These are phyloP conservation scores for Eubasilissa splendida DNA, from an alignment of 2,888 invertebrate species.

Conservation along the genomic window DNA sequence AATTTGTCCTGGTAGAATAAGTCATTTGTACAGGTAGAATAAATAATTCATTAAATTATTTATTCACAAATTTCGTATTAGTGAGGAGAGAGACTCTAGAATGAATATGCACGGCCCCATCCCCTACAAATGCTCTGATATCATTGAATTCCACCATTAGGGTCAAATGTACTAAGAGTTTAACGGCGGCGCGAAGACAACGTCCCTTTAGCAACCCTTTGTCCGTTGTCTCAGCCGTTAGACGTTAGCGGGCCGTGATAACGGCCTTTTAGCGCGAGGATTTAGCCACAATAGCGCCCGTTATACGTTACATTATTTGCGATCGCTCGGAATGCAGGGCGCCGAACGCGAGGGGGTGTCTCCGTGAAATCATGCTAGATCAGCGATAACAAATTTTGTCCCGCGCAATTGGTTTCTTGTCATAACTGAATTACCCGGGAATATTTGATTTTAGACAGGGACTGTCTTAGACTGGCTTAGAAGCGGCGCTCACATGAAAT, in stretches of 20 bases:
- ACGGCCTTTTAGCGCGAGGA: conserved; percentile 47
- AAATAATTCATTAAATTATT: too few relatives aligned
- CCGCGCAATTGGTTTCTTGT: not conserved
- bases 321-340: conserved; percentile 18
- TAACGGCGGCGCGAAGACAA: conserved; percentile 27
- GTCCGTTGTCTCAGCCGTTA: conserved; percentile 38
- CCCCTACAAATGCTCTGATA: not conserved
- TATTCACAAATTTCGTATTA: too few relatives aligned
- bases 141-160: not conserved
- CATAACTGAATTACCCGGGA: not conserved
- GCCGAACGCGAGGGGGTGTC: not conserved
- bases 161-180: conserved; percentile 20
- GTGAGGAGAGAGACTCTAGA: not conserved
- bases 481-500: too few relatives aligned
- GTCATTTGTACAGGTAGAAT: too few relatives aligned
- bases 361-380: too few relatives aligned
- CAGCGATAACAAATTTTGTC: too few relatives aligned
- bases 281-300: conserved; percentile 48
- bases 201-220: conserved; percentile 25
- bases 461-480: too few relatives aligned
- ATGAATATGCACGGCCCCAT: not conserved
- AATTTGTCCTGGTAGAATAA: too few relatives aligned
- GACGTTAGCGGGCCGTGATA: conserved; percentile 44
- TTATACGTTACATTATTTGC: conserved; percentile 40
- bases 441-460: not conserved